These are phyloP conservation scores for Drosophila cardini DNA, from an alignment of 1,140 invertebrate species.

Conservation along the genomic window DNA sequence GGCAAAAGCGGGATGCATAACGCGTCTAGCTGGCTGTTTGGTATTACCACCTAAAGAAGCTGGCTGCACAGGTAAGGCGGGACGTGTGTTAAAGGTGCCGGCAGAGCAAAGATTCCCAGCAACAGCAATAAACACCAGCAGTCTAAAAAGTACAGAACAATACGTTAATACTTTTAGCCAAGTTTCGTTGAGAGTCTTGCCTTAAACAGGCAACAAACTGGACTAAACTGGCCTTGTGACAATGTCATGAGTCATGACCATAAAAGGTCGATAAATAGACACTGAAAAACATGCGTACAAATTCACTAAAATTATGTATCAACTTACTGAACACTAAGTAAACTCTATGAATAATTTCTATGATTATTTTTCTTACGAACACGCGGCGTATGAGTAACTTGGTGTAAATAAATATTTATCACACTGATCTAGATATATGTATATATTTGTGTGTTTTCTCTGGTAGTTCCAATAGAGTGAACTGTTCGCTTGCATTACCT, in stretches of 20 bases:
- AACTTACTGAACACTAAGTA: conserved; percentile 48
- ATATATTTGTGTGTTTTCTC: not conserved
- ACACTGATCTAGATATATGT: conserved; percentile 17
- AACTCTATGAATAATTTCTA: conserved; percentile 22
- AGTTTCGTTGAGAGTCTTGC: not conserved
- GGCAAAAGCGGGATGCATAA: conserved; percentile 87
- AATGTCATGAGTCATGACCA: conserved; percentile 56
- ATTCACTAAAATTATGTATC: conserved; percentile 15
- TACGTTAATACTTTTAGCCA: not conserved
- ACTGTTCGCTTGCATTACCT: conserved; percentile 81
- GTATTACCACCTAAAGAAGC: conserved; percentile 34
- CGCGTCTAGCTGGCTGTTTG: conserved; percentile 70
- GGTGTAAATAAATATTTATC: conserved; percentile 5
- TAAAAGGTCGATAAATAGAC: conserved; percentile 54
- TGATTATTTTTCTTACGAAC: conserved; percentile 2
- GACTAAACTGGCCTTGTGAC: conserved; percentile 1
- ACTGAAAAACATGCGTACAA: not conserved
- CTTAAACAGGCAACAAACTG: conserved; percentile 25
- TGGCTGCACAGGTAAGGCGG: conserved; percentile 69
- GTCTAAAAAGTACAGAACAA: conserved; percentile 45
- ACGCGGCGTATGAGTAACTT: conserved; percentile 49
- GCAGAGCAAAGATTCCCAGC: conserved; percentile 61
- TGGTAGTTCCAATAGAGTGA: conserved; percentile 42
- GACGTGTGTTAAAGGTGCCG: conserved; percentile 68
- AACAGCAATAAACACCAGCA: conserved; percentile 58